phyloP scores from a whole-genome alignment of 2,113 vertebrate species.

The Chaetodon trifascialis region DNA sequence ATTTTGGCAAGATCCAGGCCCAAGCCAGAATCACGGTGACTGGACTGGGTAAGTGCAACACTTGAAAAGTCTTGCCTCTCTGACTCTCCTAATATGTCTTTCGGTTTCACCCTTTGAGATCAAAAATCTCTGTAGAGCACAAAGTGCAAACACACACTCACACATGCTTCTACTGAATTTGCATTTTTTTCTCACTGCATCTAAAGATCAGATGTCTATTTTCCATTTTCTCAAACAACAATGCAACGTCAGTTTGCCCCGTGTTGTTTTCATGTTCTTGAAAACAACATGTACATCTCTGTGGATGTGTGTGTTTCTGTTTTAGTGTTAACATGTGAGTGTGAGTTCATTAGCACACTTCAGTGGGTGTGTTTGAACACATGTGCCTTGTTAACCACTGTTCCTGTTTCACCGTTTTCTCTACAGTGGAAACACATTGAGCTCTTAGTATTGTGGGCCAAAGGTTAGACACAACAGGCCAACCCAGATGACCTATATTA shows the following conservation, averaged over 20 bases:
- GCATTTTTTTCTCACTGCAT: background rate
- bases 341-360: constrained; percentile 61
- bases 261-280: background rate
- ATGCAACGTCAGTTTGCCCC: no score
- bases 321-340: constrained; percentile 23
- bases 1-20: constrained; percentile 92
- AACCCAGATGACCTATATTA: constrained; percentile 60
- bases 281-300: constrained; percentile 25
- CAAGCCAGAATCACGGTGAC: constrained; percentile 89
- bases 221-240: background rate
- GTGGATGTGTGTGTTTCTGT: constrained; percentile 11
- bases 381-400: constrained; percentile 64
- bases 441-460: constrained; percentile 67
- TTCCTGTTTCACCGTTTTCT: constrained; percentile 49
- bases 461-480: constrained; percentile 63
- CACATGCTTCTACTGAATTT: background rate
- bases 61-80: constrained; percentile 18
- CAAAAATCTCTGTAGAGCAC: background rate
- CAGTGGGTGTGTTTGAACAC: constrained; percentile 60
- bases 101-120: background rate
- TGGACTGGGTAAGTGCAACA: constrained; percentile 88
- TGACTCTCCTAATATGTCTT: background rate
- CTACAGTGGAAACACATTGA: constrained; percentile 56
- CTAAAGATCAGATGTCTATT: background rate
- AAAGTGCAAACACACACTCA: background rate